Conservation (phyloP, 2,113 vertebrate species). For the Anguilla rostrata region DNA sequence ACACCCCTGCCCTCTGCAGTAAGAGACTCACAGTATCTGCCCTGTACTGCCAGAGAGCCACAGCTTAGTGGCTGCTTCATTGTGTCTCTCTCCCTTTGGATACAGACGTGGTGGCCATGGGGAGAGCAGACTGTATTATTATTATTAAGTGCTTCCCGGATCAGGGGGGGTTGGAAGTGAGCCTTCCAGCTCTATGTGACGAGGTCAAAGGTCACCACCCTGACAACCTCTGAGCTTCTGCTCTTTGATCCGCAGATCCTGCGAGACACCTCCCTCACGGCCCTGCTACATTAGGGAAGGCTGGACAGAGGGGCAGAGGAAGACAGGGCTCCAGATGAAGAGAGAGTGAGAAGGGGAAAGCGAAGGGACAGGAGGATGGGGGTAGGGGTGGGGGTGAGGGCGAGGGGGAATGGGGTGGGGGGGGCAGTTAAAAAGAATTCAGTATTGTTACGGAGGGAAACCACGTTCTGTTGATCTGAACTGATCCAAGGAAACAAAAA, state of each 20-base stretch:
- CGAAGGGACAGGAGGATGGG: constrained; percentile 35
- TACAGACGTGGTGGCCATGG: constrained; percentile 65
- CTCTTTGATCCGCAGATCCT: constrained; percentile 76
- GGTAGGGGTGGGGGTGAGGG: constrained; percentile 23
- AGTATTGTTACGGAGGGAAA: constrained; percentile 83
- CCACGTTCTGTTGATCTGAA: constrained; percentile 89
- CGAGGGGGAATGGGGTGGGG: constrained; percentile 16
- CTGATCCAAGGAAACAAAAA: constrained; percentile 99
- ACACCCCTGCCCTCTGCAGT: neutral
- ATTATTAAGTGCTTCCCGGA: constrained; percentile 89
- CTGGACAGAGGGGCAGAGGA: constrained; percentile 39
- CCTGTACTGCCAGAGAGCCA: constrained; percentile 28
- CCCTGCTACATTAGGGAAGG: constrained; percentile 15
- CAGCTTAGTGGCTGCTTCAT: constrained; percentile 41
- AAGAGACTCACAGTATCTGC: neutral
- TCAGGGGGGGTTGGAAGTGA: constrained; percentile 81
- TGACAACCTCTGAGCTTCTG: constrained; percentile 82
- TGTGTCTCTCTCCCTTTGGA: constrained; percentile 51
- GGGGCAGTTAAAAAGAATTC: constrained; percentile 82
- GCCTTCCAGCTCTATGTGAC: constrained; percentile 84
- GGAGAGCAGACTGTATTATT: constrained; percentile 86
- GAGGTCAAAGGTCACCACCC: constrained; percentile 91
- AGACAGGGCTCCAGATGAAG: constrained; percentile 16
- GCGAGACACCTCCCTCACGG: constrained; percentile 50
- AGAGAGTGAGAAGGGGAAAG: constrained; percentile 36